Percentiles rank a stretch among this genome's conserved stretches.
These are phyloP conservation scores for Grus americana DNA, from an alignment of 2,113 vertebrate genomes.

Conservation along the genomic window DNA sequence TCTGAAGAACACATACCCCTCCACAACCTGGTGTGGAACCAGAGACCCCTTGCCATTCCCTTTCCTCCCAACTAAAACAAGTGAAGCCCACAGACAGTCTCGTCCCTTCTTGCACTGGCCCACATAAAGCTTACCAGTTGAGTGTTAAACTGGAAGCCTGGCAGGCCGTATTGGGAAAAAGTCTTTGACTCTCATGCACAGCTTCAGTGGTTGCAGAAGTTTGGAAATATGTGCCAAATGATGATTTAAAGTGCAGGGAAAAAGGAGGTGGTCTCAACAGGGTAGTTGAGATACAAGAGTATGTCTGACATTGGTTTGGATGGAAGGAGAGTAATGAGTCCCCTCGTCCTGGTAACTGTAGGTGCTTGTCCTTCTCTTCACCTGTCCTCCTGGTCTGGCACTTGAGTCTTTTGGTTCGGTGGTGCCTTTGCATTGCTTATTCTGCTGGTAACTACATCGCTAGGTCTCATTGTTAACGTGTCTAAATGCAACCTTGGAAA, in stretches of 20 bases:
- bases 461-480: background rate
- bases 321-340: background rate
- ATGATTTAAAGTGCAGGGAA: background rate
- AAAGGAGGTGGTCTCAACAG: background rate
- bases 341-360: background rate
- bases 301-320: background rate
- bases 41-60: background rate
- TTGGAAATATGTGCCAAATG: background rate
- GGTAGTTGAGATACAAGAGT: background rate
- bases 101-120: background rate
- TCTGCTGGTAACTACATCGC: background rate
- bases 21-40: background rate
- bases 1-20: background rate
- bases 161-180: background rate
- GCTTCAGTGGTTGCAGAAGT: background rate
- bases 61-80: background rate
- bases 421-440: background rate
- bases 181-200: background rate
- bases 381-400: background rate
- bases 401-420: rapidly evolving
- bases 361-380: background rate
- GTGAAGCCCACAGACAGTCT: background rate
- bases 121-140: background rate
- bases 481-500: background rate
- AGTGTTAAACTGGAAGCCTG: background rate